Base-by-base conservation (phyloP, 1,140 invertebrate genomes). In the Eulimnadia texana region DNA sequence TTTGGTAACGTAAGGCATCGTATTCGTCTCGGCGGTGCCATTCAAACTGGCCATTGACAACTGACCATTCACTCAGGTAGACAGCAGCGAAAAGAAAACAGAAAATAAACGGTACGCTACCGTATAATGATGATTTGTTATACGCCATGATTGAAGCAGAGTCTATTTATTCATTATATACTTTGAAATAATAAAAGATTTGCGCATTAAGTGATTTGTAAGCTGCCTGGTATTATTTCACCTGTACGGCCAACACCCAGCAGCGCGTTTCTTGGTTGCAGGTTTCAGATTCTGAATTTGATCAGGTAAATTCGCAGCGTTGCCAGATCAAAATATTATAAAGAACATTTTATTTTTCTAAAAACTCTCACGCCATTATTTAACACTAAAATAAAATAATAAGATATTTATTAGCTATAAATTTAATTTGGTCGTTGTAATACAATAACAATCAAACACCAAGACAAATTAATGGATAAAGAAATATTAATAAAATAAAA, bases 11-110 rank as follows among this genome's bases (percentile, higher is more conserved):
- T 58, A 97, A 82, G 73, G 92, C 85, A 68, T 97, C 93, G 68
- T 92, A 93, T 27, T 82, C 74, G 76, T 98, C 94, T 47, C 83
- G 79, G 9, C 80, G 71, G 72, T 93, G 88, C 89, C 90, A 93
- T 68, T 90, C 85, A 70, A 87, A 93, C 71, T 93, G 90, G 3
- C 81, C 86, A 33, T 22, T 22, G 9, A 60, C 64, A 50, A 64
- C 51, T 20, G 51, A 19, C 51, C 33, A 42, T 42, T 42, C 33
- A 6, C 33, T 16, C 6, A 42, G 33, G 33, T 42, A 42, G 16
- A 42, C 33, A 16, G 33, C 33, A 42, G 33, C 33, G 6, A 42
- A 42, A 42, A 42, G 33, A 9, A 42, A 16, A 42, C 33, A 9
- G 6, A 42, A 42, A 9, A 42, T 16, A 16, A 42, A 6, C 33